These are phyloP conservation scores for Neelides sp. DNA, from an alignment of 1,140 invertebrate genomes.

Conservation along the genomic window DNA sequence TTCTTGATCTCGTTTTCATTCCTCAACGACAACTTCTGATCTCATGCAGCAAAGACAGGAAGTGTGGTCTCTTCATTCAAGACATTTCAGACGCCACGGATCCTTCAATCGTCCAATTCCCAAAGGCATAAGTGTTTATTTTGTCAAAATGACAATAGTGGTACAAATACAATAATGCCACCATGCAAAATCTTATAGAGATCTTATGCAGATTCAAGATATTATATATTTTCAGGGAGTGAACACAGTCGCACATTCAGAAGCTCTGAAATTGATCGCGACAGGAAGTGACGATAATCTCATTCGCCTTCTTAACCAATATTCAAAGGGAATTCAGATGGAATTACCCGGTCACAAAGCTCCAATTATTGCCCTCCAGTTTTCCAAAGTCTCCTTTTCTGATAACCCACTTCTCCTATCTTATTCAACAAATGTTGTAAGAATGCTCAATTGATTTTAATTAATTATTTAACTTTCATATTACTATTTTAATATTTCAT, in stretches of 20 bases:
- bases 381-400: slow-evolving; percentile 16
- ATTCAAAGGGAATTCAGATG: slow-evolving; percentile 24
- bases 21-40: slow-evolving; percentile 16
- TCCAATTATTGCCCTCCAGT: slow-evolving; percentile 15
- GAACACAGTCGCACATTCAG: slow-evolving; percentile 20
- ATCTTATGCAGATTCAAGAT: not conserved
- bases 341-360: slow-evolving; percentile 24
- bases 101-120: slow-evolving; percentile 18
- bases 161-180: slow-evolving; percentile 1
- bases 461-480: not conserved
- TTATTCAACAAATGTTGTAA: slow-evolving; percentile 26
- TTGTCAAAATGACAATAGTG: not conserved
- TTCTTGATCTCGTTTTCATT: slow-evolving; percentile 18
- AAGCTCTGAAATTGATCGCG: slow-evolving; percentile 19
- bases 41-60: slow-evolving; percentile 18
- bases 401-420: slow-evolving; percentile 18
- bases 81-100: slow-evolving; percentile 15
- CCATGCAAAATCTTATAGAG: not conserved
- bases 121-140: slow-evolving; percentile 9
- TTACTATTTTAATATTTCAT: too few relatives aligned
- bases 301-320: slow-evolving; percentile 25
- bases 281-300: slow-evolving; percentile 27
- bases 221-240: slow-evolving; percentile 17
- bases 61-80: slow-evolving; percentile 24
- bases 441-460: not conserved